Evolutionary conservation across 2,797 vertebrate genomes (phyloP).

Genomic region (Betta splendens): DNA sequence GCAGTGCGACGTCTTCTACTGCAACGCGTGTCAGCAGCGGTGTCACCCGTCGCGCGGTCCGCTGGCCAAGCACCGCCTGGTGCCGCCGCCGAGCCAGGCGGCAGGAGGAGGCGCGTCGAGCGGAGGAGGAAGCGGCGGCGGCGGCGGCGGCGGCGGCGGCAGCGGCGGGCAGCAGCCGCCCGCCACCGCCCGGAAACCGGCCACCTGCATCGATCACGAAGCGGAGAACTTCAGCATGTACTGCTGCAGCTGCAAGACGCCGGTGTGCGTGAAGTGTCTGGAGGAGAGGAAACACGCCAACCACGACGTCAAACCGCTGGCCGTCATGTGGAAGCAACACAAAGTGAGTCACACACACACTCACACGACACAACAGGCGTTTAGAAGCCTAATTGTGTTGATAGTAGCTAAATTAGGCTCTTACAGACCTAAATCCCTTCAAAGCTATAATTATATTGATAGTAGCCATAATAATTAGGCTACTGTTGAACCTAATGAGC

Average conservation of each 20-base stretch:
- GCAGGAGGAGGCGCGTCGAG: constrained; percentile 47
- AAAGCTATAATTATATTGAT: not conserved
- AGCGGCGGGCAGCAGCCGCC: constrained; percentile 62
- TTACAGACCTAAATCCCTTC: not conserved
- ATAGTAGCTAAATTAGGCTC: no score
- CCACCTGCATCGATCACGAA: constrained; percentile 93
- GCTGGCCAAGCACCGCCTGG: constrained; percentile 92
- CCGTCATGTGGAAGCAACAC: constrained; percentile 95
- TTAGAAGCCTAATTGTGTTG: not conserved
- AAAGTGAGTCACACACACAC: constrained; percentile 83
- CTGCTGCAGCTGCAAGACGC: constrained; percentile 88
- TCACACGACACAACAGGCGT: not conserved
- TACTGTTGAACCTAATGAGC: not conserved
- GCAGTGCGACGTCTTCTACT: constrained; percentile 96
- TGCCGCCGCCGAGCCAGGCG: constrained; percentile 73
- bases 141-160: no score
- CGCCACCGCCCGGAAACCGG: constrained; percentile 79
- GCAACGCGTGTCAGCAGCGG: constrained; percentile 90
- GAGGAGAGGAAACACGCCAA: constrained; percentile 90
- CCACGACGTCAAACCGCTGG: constrained; percentile 91
- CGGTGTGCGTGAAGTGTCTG: constrained; percentile 91
- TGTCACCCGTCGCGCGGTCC: constrained; percentile 96
- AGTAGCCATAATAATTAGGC: not conserved
- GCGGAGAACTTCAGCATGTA: constrained; percentile 94
- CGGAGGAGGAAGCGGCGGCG: constrained; percentile 30